These are phyloP conservation scores for Aspidapion aeneum DNA, from an alignment of 2,888 invertebrate species.

Conservation along the genomic window DNA sequence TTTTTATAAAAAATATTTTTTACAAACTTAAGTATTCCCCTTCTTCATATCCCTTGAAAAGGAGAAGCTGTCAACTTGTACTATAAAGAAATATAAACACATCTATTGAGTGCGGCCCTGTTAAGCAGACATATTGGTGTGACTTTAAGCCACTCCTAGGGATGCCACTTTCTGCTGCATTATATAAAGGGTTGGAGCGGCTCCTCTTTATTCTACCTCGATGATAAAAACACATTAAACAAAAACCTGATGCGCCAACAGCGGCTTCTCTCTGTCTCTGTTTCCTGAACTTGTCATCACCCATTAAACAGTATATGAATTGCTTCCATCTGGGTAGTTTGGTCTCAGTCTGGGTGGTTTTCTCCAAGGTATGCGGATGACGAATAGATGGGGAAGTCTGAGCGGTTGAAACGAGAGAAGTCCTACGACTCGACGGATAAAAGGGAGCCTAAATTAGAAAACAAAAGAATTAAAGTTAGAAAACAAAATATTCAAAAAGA, in stretches of 20 bases:
- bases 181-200: no score
- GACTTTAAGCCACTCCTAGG: no score
- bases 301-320: constrained; percentile 75
- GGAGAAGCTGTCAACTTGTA: no score
- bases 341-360: constrained; percentile 79
- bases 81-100: no score
- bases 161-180: no score
- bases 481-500: not conserved
- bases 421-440: constrained; percentile 43
- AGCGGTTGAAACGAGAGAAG: constrained; percentile 33
- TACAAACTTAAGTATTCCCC: no score
- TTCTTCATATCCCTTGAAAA: no score
- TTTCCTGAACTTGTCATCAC: constrained; percentile 71
- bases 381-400: constrained; percentile 46
- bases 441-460: constrained; percentile 45
- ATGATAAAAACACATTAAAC: not conserved
- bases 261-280: constrained; percentile 74
- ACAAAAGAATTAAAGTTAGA: not conserved
- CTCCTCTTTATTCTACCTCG: no score
- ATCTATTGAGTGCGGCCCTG: no score
- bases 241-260: constrained; percentile 36
- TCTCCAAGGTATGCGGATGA: constrained; percentile 74
- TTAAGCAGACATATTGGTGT: no score
- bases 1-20: no score
- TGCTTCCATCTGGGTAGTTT: constrained; percentile 75